Evolutionary conservation across 2,888 invertebrate species (phyloP), one percentile per base, ranked within the genome.

Genomic region (Acanthosepion pharaonis): DNA sequence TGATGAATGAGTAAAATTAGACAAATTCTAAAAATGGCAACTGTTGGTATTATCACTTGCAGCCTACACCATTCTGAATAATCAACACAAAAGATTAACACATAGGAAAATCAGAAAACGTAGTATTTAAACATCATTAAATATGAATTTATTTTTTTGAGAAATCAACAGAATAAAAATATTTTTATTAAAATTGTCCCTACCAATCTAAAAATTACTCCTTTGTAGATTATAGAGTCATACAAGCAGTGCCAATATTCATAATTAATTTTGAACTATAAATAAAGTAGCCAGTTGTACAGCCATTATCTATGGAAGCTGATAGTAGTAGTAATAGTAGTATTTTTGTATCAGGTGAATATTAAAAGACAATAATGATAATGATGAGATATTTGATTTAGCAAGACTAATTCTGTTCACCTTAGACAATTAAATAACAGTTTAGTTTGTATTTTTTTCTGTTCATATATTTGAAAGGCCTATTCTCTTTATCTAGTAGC

Each of bases 251-350:
- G 15, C 78, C n/a, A 78, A 78, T 78, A 78, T 78, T 78, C 78
- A 78, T 78, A 78, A 78, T 78, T 78, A 78, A 78, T 78, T 78
- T 78, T n/a, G 78, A n/a, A n/a, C 78, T 78, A 78, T n/a, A 78
- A 78, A 78, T 78, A 78, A 78, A 78, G n/a, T 78, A n/a, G n/a
- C 78, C 78, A 78, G 11, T n/a, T 23, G n/a, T 78, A 78, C n/a
- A 78, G n/a, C 11, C n/a, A 78, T 78, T 78, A 78, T 78, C 9
- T 9, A 78, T n/a, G 78, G 78, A 78, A 78, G n/a, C n/a, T n/a
- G 28, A 78, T 33, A n/a, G 78, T 78, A 78, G 78, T 78, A 78
- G 78, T 33, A n/a, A n/a, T 78, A 78, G 78, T 78, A 78, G 78
- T 64, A 23, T 4, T 78, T 78, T n/a, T n/a, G 9, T 78, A 33